A percentile compares a stretch with the other conserved stretches of the same genome.
These are phyloP conservation scores for Epinephelus cyanopodus DNA, from an alignment of 2,113 vertebrate species.

Conservation along the genomic window DNA sequence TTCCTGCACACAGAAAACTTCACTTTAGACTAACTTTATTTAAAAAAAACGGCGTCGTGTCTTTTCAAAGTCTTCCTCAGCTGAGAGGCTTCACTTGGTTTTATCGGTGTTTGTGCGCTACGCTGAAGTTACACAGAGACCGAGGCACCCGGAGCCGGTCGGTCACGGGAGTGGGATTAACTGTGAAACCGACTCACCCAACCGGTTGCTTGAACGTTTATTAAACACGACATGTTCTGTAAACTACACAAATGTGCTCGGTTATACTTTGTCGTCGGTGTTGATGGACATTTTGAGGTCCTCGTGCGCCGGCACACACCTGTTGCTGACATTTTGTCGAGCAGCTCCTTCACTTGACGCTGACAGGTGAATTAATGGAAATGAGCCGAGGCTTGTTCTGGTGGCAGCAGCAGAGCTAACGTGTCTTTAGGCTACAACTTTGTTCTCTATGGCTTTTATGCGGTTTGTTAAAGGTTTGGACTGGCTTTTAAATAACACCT, in stretches of 20 bases:
- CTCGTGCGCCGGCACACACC: conserved; percentile 49
- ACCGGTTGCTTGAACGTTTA: conserved; percentile 46
- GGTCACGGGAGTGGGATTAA: conserved; percentile 82
- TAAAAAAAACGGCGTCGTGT: fast-evolving
- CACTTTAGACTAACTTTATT: conserved; percentile 21
- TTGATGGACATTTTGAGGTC: not conserved
- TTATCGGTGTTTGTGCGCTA: conserved; percentile 13
- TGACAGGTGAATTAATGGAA: conserved; percentile 72
- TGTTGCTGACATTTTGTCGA: conserved; percentile 71
- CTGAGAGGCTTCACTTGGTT: not conserved
- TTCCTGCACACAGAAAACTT: conserved; percentile 35
- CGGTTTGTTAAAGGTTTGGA: no score
- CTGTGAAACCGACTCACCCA: conserved; percentile 58
- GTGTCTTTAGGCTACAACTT: conserved; percentile 17
- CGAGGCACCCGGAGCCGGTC: conserved; percentile 34
- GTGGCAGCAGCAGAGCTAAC: not conserved
- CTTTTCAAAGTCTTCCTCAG: not conserved
- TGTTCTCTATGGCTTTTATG: not conserved
- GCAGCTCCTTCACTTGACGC: not conserved
- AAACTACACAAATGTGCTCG: not conserved
- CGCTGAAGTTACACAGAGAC: conserved; percentile 19
- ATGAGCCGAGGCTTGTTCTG: not conserved
- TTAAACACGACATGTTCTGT: conserved; percentile 12
- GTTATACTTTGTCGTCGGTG: not conserved
- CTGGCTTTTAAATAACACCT: not conserved